Percentiles rank a stretch among this genome's conserved stretches.
phyloP scores from a whole-genome alignment of 2,113 vertebrate species.

The Heteronetta atricapilla region DNA sequence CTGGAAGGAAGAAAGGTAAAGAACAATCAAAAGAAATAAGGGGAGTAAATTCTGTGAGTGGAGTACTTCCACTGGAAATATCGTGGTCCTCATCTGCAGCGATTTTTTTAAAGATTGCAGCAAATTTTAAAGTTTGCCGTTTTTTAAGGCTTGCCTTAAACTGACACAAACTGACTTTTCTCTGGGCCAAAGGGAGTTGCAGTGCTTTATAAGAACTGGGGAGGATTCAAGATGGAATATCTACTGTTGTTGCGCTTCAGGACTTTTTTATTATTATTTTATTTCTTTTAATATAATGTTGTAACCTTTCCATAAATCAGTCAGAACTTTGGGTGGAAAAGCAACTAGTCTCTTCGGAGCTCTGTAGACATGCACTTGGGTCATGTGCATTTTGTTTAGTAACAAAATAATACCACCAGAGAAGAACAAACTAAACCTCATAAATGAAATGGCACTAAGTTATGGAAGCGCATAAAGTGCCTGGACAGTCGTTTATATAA shows the following conservation, averaged over 20 bases:
- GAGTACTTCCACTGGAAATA: not conserved
- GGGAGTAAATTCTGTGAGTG: not conserved
- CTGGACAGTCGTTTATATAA: not conserved
- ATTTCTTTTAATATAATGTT: not conserved
- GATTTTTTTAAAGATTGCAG: not conserved
- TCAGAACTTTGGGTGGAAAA: not conserved
- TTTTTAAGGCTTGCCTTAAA: not conserved
- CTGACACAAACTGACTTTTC: not conserved
- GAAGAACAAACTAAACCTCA: not conserved
- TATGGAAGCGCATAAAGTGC: not conserved
- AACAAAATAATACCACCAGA: not conserved
- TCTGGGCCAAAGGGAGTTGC: not conserved
- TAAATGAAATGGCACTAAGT: not conserved
- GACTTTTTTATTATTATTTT: not conserved
- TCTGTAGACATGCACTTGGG: not conserved
- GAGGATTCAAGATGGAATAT: not conserved
- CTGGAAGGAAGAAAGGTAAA: not conserved
- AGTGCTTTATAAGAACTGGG: not conserved
- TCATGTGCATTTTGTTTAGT: not conserved
- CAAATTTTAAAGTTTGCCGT: fast-evolving
- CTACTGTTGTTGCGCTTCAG: not conserved
- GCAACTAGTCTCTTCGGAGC: not conserved
- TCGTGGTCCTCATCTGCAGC: not conserved
- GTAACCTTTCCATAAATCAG: not conserved
- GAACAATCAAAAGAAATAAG: not conserved